A percentile compares a stretch with the other conserved stretches of the same genome.
These are phyloP conservation scores for Ochropleura plecta DNA, from an alignment of 2,888 invertebrate genomes.

Conservation along the genomic window DNA sequence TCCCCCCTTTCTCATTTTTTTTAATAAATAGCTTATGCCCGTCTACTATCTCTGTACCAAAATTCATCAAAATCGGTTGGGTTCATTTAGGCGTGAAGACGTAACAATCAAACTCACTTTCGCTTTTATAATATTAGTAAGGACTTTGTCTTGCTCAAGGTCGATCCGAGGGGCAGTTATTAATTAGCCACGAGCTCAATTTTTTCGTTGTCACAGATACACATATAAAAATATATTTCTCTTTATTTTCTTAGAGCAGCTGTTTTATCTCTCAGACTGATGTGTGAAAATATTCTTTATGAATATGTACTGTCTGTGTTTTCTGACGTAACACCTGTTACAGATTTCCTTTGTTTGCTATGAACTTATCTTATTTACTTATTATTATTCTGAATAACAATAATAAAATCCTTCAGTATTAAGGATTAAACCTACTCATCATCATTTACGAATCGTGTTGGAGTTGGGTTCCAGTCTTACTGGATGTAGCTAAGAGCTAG, in stretches of 20 bases:
- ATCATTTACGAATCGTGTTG: background rate
- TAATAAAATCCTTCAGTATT: background rate
- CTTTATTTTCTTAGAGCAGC: conserved; percentile 10
- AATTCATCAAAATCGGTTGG: no score
- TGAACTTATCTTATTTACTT: conserved; percentile 4
- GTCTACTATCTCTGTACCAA: no score
- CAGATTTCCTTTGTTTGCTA: conserved; percentile 9
- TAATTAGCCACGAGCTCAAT: no score
- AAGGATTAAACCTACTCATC: background rate
- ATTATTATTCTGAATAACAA: background rate
- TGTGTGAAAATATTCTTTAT: conserved; percentile 4
- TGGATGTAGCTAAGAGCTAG: no score
- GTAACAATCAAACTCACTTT: no score
- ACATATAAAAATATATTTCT: background rate
- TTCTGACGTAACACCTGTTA: background rate
- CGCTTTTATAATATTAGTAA: no score
- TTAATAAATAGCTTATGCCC: no score
- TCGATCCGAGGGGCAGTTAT: no score
- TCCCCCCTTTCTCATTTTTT: no score
- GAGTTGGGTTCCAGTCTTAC: background rate
- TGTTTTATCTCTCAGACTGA: conserved; percentile 11
- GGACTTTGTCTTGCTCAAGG: no score
- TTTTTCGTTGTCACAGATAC: background rate
- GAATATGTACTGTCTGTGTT: conserved; percentile 3
- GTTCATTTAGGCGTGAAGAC: no score